A percentile compares a stretch with the other conserved stretches of the same genome.
These are phyloP conservation scores for Hylomyscus alleni DNA, from an alignment of 2,797 vertebrate genomes.

Conservation along the genomic window DNA sequence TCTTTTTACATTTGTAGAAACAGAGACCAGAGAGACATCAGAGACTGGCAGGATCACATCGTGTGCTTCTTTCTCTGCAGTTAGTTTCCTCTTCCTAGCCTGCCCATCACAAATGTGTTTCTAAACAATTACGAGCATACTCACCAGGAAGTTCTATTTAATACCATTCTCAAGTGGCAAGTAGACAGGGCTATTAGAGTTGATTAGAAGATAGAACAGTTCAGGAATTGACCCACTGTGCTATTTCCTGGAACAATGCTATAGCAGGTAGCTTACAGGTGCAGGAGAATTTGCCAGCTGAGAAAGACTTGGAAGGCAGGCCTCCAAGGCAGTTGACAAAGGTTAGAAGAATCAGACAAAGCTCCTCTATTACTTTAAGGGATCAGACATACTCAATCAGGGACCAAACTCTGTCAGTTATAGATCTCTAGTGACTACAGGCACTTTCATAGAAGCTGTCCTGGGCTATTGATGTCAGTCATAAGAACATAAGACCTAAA, in stretches of 20 bases:
- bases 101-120: constrained; percentile 83
- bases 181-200: constrained; percentile 81
- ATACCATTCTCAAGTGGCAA: constrained; percentile 85
- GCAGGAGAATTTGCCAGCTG: constrained; percentile 46
- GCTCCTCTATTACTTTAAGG: constrained; percentile 85
- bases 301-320: constrained; percentile 5
- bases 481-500: constrained; percentile 81
- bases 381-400: constrained; percentile 80
- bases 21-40: background rate
- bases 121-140: constrained; percentile 86
- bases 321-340: constrained; percentile 71
- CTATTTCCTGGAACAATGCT: constrained; percentile 74
- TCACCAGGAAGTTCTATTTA: constrained; percentile 86
- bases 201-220: constrained; percentile 86
- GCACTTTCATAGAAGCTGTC: constrained; percentile 68
- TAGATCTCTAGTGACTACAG: constrained; percentile 83
- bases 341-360: constrained; percentile 77
- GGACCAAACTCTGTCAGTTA: constrained; percentile 73
- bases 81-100: constrained; percentile 66
- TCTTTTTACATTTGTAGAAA: background rate
- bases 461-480: constrained; percentile 76
- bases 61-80: constrained; percentile 17
- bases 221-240: constrained; percentile 81
- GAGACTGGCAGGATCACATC: background rate
- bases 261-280: constrained; percentile 5